phyloP scores from a whole-genome alignment of 2,113 vertebrate species.

The Xyliphius kryptos region DNA sequence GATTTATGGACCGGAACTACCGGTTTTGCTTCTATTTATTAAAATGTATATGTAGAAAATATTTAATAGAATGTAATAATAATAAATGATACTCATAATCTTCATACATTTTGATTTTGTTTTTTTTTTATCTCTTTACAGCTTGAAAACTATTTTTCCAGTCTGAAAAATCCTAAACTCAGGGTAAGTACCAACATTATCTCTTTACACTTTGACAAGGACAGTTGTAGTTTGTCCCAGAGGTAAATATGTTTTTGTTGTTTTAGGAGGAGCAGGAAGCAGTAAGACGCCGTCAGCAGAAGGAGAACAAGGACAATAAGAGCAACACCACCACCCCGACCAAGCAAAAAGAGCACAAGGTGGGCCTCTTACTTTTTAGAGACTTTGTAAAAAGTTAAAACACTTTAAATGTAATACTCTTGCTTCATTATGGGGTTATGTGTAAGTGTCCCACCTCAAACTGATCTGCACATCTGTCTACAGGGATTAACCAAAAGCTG shows the following conservation, averaged over 20 bases:
- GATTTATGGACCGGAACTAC: too few species aligned
- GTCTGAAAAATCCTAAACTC: constrained; percentile 99
- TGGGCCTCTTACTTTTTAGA: constrained; percentile 26
- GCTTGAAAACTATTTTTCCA: constrained; percentile 99
- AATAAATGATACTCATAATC: too few species aligned
- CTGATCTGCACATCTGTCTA: too few species aligned
- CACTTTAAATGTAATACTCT: too few species aligned
- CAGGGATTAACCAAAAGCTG: too few species aligned
- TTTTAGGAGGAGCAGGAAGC: constrained; percentile 94
- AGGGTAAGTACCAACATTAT: constrained; percentile 80
- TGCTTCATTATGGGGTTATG: too few species aligned
- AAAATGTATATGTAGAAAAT: too few species aligned
- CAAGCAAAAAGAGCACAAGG: constrained; percentile 84
- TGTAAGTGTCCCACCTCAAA: too few species aligned
- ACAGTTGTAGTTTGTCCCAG: too few species aligned
- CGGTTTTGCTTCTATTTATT: too few species aligned
- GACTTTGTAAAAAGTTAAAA: background rate
- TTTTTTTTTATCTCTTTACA: constrained; percentile 56
- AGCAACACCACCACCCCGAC: constrained; percentile 92
- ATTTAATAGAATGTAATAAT: too few species aligned
- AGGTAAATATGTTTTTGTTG: too few species aligned
- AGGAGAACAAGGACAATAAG: constrained; percentile 81
- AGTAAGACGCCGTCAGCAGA: constrained; percentile 85
- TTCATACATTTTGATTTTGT: background rate
- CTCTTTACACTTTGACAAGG: background rate